phyloP scores from a whole-genome alignment of 2,888 invertebrate genomes.

The Mechanitis messenoides region DNA sequence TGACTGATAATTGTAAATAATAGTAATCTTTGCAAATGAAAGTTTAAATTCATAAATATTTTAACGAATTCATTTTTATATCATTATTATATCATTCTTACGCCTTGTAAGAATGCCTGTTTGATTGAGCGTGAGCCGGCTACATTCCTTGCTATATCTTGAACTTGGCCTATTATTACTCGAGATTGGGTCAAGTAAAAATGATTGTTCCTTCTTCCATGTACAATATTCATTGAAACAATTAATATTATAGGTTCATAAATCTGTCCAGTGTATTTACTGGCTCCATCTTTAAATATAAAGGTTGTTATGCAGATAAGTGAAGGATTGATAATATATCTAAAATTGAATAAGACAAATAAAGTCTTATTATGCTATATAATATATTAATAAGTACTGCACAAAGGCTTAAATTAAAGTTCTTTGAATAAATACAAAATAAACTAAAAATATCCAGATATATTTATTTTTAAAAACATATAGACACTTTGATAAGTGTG shows the following conservation, averaged over 20 bases:
- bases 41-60: too few relatives aligned
- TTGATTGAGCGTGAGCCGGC: background rate
- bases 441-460: too few relatives aligned
- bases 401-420: too few relatives aligned
- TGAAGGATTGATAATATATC: conserved; percentile 2
- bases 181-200: conserved; percentile 50
- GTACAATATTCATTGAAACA: conserved; percentile 40
- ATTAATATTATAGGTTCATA: conserved; percentile 40
- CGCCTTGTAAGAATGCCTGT: background rate
- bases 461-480: too few relatives aligned
- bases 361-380: background rate
- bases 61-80: background rate
- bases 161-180: conserved; percentile 56
- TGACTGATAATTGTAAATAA: too few relatives aligned
- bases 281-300: conserved; percentile 15
- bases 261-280: conserved; percentile 21
- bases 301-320: background rate
- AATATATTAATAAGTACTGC: background rate
- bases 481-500: too few relatives aligned
- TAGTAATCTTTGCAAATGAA: too few relatives aligned
- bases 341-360: background rate
- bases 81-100: background rate
- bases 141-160: conserved; percentile 36
- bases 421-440: too few relatives aligned
- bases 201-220: conserved; percentile 37